Evolutionary conservation across 1,140 invertebrate genomes (phyloP), one percentile per base, ranked within the genome.

Genomic region (Palaemon carinicauda): DNA sequence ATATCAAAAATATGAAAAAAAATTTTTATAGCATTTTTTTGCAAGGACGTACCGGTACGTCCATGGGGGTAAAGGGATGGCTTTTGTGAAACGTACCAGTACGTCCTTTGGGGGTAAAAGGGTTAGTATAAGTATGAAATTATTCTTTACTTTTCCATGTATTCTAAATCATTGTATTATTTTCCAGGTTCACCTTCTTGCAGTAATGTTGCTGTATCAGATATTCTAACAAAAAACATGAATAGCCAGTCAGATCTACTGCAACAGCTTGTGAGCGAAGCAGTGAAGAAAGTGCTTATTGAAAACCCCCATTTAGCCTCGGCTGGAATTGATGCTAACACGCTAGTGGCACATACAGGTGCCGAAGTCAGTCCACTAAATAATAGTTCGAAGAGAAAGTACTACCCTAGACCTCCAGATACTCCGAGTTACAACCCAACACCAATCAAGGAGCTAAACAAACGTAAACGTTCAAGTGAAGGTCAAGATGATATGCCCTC

Each of bases 401-500:
- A 78, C 10, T 90, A 90, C 69, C 71, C 53, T 52, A 82, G 88
- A 27, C 89, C 90, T n/a, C 82, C 89, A 15, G 88, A 80, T 15
- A 88, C 89, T 17, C 92, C 93, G 75, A 90, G 90, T 81, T 94
- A 94, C 88, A 94, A 94, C 90, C 94, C 94, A 17, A 94, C 94
- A 0, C 94, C 94, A 0, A 94, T 94, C 88, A 91, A 92, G 17
- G 92, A 94, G 90, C 87, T 94, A 12, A 93, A 93, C 88, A 93
- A 93, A 77, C 89, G 74, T 50, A 90, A 88, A 65, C 73, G 82
- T 50, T 86, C 84, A 24, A 33, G 50, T 5, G 84, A 86, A 27
- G 1, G 14, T 14, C 31, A 54, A n/a, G 78, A 60, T 41, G 19
- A 19, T 5, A 24, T 29, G 2, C 82, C 52, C 19, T 81, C 84